A percentile compares a stretch with the other conserved stretches of the same genome.
These are phyloP conservation scores for Ctenosaura bakeri DNA, from an alignment of 2,797 vertebrate genomes.

Conservation along the genomic window DNA sequence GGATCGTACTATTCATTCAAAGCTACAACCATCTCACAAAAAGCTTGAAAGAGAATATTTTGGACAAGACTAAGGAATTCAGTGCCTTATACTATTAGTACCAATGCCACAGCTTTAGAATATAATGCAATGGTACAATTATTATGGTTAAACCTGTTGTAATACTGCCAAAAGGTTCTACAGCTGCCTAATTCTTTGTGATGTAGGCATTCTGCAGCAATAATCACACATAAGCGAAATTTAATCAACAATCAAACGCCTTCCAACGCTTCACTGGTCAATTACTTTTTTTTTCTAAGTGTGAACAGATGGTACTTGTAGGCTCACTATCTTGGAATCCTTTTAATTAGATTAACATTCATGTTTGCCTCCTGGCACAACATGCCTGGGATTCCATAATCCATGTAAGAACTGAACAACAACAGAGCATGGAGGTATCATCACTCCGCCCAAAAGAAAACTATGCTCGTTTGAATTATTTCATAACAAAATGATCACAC, in stretches of 20 bases:
- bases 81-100: neutral
- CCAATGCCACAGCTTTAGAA: slow-evolving; percentile 22
- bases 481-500: slow-evolving; percentile 35
- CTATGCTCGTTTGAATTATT: slow-evolving; percentile 13
- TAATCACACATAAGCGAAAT: slow-evolving; percentile 41
- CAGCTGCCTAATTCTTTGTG: neutral
- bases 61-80: neutral
- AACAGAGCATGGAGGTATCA: slow-evolving; percentile 57
- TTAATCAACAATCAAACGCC: slow-evolving; percentile 36
- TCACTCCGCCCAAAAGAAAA: slow-evolving; percentile 50
- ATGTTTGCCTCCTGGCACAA: slow-evolving; percentile 48
- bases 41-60: slow-evolving; percentile 5
- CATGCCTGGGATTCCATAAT: slow-evolving; percentile 38
- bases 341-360: slow-evolving; percentile 65
- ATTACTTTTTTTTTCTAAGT: slow-evolving; percentile 56
- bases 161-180: neutral
- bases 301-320: slow-evolving; percentile 67
- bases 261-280: slow-evolving; percentile 8
- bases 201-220: neutral
- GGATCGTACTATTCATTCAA: neutral
- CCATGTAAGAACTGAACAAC: slow-evolving; percentile 53
- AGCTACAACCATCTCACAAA: neutral
- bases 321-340: slow-evolving; percentile 46
- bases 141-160: neutral
- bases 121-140: slow-evolving; percentile 20